Evolutionary conservation across 2,888 invertebrate species (phyloP).

Genomic region (Pelosia muscerda): DNA sequence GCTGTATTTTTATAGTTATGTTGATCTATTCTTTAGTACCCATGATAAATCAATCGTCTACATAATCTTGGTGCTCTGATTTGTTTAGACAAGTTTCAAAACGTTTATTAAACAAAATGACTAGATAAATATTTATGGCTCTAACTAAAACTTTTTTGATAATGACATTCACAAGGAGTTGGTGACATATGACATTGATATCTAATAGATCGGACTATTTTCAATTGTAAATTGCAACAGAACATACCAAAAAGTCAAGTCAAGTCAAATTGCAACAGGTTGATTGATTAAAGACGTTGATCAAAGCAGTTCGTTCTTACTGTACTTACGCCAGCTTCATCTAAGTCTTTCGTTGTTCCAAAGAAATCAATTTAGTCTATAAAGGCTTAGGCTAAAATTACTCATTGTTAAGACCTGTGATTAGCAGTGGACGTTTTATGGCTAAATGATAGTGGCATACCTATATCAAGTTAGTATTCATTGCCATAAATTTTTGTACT

Average conservation of each 20-base stretch:
- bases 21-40: not conserved
- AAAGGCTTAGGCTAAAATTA: not conserved
- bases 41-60: not conserved
- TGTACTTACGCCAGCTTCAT: not conserved
- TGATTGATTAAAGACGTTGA: not conserved
- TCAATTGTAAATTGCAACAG: not conserved
- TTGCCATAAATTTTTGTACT: not conserved
- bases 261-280: no score
- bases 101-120: not conserved
- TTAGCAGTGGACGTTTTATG: not conserved
- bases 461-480: not conserved
- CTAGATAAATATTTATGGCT: not conserved
- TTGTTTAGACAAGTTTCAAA: not conserved
- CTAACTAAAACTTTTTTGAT: not conserved
- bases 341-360: no score
- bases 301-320: not conserved
- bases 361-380: no score
- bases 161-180: conserved; percentile 4
- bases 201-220: not conserved
- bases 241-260: no score
- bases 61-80: not conserved
- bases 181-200: not conserved
- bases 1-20: not conserved
- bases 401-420: not conserved
- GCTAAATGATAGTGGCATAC: not conserved